Evolutionary conservation across 1,140 invertebrate genomes (phyloP).

Genomic region (Philotrypesis tridentata): DNA sequence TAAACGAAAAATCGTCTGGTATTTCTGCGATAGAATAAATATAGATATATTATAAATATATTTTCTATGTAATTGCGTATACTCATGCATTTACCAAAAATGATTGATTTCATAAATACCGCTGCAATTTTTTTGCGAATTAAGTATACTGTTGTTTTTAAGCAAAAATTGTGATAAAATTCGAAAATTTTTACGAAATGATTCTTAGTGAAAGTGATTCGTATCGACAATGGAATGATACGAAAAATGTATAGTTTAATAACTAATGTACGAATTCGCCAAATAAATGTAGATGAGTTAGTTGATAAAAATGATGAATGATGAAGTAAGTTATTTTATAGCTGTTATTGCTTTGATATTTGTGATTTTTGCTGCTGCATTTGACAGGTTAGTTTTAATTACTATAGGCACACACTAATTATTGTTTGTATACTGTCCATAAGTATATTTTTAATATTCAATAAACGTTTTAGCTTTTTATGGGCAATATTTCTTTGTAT

Average conservation of each 20-base stretch:
- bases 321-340: slow-evolving; percentile 49
- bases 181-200: slow-evolving; percentile 3
- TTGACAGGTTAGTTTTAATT: slow-evolving; percentile 59
- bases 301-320: slow-evolving; percentile 49
- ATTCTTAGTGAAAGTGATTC: background rate
- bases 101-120: slow-evolving; percentile 9
- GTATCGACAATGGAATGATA: slow-evolving; percentile 9
- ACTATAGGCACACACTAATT: background rate
- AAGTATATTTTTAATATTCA: background rate
- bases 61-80: background rate
- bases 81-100: slow-evolving; percentile 16
- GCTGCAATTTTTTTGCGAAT: background rate
- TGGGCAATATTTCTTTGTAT: slow-evolving; percentile 57
- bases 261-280: background rate
- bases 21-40: background rate
- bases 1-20: background rate
- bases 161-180: slow-evolving; percentile 35
- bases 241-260: slow-evolving; percentile 23
- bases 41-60: background rate
- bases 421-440: slow-evolving; percentile 14
- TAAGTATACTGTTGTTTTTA: background rate
- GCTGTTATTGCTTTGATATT: slow-evolving; percentile 45
- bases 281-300: slow-evolving; percentile 35
- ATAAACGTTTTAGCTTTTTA: slow-evolving; percentile 57
- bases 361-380: slow-evolving; percentile 51